Evolutionary conservation across 2,797 vertebrate genomes (phyloP).

Genomic region (Hemitrygon akajei): DNA sequence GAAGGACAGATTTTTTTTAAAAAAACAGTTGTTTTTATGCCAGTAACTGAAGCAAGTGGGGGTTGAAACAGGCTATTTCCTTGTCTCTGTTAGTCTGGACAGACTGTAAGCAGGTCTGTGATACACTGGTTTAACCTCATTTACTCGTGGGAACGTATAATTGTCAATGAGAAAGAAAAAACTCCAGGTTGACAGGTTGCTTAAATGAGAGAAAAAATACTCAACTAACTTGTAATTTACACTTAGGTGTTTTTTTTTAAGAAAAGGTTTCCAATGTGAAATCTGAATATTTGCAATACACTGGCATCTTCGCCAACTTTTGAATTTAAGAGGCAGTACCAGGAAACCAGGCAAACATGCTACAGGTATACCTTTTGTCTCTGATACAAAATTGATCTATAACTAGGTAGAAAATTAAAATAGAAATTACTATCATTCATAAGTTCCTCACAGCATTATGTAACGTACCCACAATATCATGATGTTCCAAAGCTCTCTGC

Average conservation of each 20-base stretch:
- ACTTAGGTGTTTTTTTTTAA: not conserved
- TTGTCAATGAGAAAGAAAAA: constrained; percentile 69
- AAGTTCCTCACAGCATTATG: not conserved
- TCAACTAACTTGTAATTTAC: not conserved
- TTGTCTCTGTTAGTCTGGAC: constrained; percentile 89
- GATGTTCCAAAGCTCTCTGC: not conserved
- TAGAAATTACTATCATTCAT: not conserved
- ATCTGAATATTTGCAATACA: not conserved
- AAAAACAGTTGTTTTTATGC: constrained; percentile 59
- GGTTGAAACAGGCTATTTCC: constrained; percentile 66
- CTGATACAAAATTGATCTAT: not conserved
- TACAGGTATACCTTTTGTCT: not conserved
- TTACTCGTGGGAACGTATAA: constrained; percentile 82
- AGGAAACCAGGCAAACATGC: not conserved
- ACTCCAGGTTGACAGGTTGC: constrained; percentile 61
- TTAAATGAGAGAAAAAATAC: not conserved
- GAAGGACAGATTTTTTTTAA: constrained; percentile 48
- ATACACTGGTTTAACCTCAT: constrained; percentile 82
- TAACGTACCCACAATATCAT: not conserved
- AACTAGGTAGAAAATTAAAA: not conserved
- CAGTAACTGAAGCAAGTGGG: constrained; percentile 61
- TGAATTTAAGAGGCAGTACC: not conserved
- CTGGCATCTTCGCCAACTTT: not conserved
- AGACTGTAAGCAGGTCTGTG: constrained; percentile 97
- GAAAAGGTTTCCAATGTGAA: not conserved